phyloP scores from a whole-genome alignment of 1,140 invertebrate genomes.

The Drosophila bocqueti region DNA sequence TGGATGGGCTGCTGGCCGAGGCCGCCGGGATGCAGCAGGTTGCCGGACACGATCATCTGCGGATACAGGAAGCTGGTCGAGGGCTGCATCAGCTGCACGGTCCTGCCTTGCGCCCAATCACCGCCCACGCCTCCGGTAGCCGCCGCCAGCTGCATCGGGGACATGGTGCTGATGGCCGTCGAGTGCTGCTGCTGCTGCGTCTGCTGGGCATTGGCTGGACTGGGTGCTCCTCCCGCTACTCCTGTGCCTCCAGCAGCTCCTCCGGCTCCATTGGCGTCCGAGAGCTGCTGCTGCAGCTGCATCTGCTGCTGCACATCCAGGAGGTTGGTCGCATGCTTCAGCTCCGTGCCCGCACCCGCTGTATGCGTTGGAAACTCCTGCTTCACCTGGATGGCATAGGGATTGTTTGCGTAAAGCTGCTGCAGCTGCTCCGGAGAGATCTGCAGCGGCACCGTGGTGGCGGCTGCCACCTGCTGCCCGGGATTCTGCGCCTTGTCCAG shows the following conservation, averaged over 20 bases:
- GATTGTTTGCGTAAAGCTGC: slow-evolving; percentile 80
- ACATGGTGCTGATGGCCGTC: slow-evolving; percentile 85
- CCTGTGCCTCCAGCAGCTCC: slow-evolving; percentile 36
- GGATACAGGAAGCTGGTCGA: slow-evolving; percentile 92
- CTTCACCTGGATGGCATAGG: slow-evolving; percentile 86
- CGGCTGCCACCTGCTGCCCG: slow-evolving; percentile 79
- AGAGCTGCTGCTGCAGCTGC: slow-evolving; percentile 84
- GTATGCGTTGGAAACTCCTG: slow-evolving; percentile 85
- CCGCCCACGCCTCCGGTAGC: slow-evolving; percentile 85
- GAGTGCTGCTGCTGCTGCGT: slow-evolving; percentile 86
- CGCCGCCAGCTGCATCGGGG: slow-evolving; percentile 85
- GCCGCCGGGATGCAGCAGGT: slow-evolving; percentile 90
- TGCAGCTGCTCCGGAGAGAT: slow-evolving; percentile 83
- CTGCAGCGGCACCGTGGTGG: slow-evolving; percentile 78
- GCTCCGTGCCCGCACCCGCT: slow-evolving; percentile 52
- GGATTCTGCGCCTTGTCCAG: slow-evolving; percentile 85
- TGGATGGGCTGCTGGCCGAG: slow-evolving; percentile 91
- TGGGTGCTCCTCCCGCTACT: slow-evolving; percentile 45
- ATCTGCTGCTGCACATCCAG: slow-evolving; percentile 85
- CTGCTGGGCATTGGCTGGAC: slow-evolving; percentile 69
- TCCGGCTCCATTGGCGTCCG: slow-evolving; percentile 78
- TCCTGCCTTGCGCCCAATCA: slow-evolving; percentile 87
- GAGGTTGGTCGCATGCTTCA: slow-evolving; percentile 82
- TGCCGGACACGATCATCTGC: slow-evolving; percentile 91
- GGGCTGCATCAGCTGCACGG: slow-evolving; percentile 94